Evolutionary conservation across 2,888 invertebrate genomes (phyloP).

Genomic region (Smittia sp.): DNA sequence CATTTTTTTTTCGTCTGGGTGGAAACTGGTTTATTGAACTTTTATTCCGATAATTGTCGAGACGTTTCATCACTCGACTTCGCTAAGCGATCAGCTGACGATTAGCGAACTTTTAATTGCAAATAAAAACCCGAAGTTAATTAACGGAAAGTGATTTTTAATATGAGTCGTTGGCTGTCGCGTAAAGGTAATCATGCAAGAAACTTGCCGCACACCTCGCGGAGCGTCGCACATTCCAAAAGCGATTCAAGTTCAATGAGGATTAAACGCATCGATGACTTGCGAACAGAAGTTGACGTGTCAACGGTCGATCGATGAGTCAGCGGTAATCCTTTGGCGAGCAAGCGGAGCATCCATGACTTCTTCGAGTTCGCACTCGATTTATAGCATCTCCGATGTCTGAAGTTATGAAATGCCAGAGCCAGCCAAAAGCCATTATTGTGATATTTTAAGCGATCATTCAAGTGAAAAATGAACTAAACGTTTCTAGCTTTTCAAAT

Average conservation of each 20-base stretch:
- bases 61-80: too few relatives aligned
- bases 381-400: neutral
- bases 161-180: too few relatives aligned
- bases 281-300: neutral
- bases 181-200: too few relatives aligned
- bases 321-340: neutral
- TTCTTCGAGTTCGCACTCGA: neutral
- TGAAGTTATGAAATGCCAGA: neutral
- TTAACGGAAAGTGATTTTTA: too few relatives aligned
- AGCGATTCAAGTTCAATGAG: conserved; percentile 3
- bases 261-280: neutral
- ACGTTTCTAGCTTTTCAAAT: neutral
- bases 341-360: neutral
- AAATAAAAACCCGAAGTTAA: too few relatives aligned
- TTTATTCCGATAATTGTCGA: neutral
- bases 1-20: neutral
- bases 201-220: too few relatives aligned
- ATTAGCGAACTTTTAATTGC: too few relatives aligned
- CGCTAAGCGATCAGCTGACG: too few relatives aligned
- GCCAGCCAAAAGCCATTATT: too few relatives aligned
- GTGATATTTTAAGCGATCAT: neutral
- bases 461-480: neutral
- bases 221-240: neutral
- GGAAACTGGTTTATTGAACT: neutral
- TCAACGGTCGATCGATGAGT: neutral